phyloP scores from a whole-genome alignment of 2,888 invertebrate genomes.

The Melinaea menophilus region DNA sequence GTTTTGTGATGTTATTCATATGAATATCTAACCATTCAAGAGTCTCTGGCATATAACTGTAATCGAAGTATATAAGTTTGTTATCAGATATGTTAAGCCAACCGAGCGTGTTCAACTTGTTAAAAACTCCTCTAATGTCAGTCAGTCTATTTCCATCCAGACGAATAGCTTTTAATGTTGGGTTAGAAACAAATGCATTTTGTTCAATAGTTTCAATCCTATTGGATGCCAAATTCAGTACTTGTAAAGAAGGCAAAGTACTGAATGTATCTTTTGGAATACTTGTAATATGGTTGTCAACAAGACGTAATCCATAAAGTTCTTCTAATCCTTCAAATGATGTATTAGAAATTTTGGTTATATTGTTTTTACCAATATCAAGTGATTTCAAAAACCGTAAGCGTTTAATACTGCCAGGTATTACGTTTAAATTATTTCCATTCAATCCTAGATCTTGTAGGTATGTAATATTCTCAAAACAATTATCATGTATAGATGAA shows the following conservation, averaged over 20 bases:
- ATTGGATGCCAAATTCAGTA: slow-evolving; percentile 89
- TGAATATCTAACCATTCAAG: slow-evolving; percentile 90
- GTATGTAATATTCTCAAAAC: slow-evolving; percentile 87
- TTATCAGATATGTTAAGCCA: slow-evolving; percentile 91
- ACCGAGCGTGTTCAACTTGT: slow-evolving; percentile 83
- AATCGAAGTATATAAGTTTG: slow-evolving; percentile 87
- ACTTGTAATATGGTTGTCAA: slow-evolving; percentile 86
- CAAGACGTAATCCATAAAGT: slow-evolving; percentile 85
- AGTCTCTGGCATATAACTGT: slow-evolving; percentile 84
- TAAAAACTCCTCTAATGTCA: slow-evolving; percentile 87
- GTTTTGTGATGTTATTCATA: slow-evolving; percentile 84
- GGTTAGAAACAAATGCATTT: slow-evolving; percentile 85
- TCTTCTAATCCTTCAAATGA: slow-evolving; percentile 86
- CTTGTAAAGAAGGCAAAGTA: slow-evolving; percentile 83
- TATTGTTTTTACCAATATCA: slow-evolving; percentile 88
- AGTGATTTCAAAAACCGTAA: slow-evolving; percentile 84
- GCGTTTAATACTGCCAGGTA: slow-evolving; percentile 83
- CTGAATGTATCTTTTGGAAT: slow-evolving; percentile 86
- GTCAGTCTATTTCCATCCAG: slow-evolving; percentile 87
- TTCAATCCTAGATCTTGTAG: slow-evolving; percentile 87
- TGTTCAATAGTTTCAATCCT: slow-evolving; percentile 85
- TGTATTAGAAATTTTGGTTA: slow-evolving; percentile 82
- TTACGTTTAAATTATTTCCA: slow-evolving; percentile 81
- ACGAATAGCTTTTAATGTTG: slow-evolving; percentile 84
- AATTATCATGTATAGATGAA: slow-evolving; percentile 80